Percentiles rank a stretch among this genome's conserved stretches.
These are phyloP conservation scores for Opisthocomus hoazin DNA, from an alignment of 2,113 vertebrate species.

Conservation along the genomic window DNA sequence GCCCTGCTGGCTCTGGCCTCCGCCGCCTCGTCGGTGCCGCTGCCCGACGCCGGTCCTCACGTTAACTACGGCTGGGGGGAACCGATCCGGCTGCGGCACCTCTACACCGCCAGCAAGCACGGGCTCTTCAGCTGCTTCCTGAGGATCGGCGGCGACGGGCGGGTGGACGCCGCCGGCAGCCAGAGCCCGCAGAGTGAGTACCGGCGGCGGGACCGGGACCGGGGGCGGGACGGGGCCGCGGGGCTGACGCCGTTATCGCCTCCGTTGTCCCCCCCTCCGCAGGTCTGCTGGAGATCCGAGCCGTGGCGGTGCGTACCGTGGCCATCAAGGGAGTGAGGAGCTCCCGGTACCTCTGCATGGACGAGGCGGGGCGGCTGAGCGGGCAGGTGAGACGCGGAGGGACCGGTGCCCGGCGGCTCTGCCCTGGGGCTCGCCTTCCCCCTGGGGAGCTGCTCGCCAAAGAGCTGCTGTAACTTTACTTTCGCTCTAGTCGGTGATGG, in stretches of 20 bases:
- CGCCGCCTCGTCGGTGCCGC: conserved; percentile 54
- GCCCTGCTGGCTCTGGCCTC: conserved; percentile 57
- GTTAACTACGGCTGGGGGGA: conserved; percentile 84
- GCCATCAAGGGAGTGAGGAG: conserved; percentile 86
- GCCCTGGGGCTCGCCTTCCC: neutral
- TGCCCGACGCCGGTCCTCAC: conserved; percentile 79
- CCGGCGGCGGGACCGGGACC: neutral
- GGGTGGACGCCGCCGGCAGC: conserved; percentile 74
- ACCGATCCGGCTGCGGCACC: conserved; percentile 80
- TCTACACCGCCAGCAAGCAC: conserved; percentile 80
- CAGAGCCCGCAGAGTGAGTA: conserved; percentile 85
- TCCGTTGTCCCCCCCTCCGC: neutral
- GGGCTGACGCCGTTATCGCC: neutral
- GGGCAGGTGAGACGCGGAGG: conserved; percentile 77
- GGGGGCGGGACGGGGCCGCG: neutral
- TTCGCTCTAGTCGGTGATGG: neutral
- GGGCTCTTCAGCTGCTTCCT: conserved; percentile 81
- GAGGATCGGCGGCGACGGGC: conserved; percentile 79
- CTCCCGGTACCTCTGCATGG: conserved; percentile 88
- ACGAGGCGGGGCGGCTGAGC: conserved; percentile 76
- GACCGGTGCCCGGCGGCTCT: neutral
- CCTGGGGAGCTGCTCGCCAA: fast-evolving
- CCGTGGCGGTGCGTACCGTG: conserved; percentile 81
- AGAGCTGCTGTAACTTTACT: too few relatives aligned
- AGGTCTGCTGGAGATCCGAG: conserved; percentile 90